A percentile compares a stretch with the other conserved stretches of the same genome.
These are phyloP conservation scores for Tinea semifulvella DNA, from an alignment of 2,888 invertebrate genomes.

Conservation along the genomic window DNA sequence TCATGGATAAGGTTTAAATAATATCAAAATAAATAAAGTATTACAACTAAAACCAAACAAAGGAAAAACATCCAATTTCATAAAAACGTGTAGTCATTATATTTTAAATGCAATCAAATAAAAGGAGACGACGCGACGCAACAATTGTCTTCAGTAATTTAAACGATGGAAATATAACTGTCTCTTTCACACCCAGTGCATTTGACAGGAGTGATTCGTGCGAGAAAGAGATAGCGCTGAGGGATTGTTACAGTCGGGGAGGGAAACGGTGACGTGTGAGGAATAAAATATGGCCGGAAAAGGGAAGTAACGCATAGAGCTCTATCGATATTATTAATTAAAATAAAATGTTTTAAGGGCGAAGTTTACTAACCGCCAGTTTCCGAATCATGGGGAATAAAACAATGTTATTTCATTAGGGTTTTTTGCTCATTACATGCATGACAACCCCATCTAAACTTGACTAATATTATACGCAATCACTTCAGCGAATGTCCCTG, in stretches of 20 bases:
- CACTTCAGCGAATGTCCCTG: no score
- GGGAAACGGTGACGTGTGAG: conserved; percentile 31
- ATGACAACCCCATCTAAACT: no score
- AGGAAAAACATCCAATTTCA: no score
- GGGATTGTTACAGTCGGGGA: conserved; percentile 23
- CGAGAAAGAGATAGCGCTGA: conserved; percentile 23
- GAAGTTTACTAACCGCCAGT: background rate
- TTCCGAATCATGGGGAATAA: no score
- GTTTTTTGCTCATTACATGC: no score
- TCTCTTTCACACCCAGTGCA: background rate
- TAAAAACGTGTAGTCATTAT: background rate
- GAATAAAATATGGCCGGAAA: conserved; percentile 35
- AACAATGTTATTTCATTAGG: no score
- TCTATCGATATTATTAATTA: no score
- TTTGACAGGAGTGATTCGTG: conserved; percentile 11
- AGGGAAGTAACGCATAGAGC: background rate
- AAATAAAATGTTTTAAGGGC: background rate
- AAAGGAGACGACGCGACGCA: background rate
- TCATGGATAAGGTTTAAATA: no score
- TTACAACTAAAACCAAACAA: no score
- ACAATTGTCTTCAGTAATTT: conserved; percentile 7
- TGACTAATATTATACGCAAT: no score
- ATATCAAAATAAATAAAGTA: no score
- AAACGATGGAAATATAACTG: conserved; percentile 17
- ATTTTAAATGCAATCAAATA: background rate